A percentile compares a stretch with the other conserved stretches of the same genome.
phyloP scores from a whole-genome alignment of 2,113 vertebrate species.

The Arvicanthis niloticus region DNA sequence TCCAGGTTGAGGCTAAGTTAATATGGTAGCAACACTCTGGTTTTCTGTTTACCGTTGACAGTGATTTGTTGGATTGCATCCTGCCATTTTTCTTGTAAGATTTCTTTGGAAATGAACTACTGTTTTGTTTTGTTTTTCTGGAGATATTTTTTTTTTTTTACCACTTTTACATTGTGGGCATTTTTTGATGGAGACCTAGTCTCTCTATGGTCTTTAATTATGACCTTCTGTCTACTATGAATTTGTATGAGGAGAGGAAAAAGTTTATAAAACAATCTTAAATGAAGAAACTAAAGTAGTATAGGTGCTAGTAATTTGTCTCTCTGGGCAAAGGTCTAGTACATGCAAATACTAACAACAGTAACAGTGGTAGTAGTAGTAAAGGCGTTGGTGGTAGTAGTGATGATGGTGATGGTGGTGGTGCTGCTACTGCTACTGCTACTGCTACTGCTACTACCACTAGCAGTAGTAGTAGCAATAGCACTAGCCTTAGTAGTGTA shows the following conservation, averaged over 20 bases:
- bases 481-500: neutral
- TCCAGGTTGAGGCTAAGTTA: neutral
- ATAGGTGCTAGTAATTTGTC: neutral
- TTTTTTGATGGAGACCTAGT: neutral
- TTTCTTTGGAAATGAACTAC: neutral
- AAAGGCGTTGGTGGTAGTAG: too few species aligned
- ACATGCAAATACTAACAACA: too few species aligned
- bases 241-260: neutral
- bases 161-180: neutral
- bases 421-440: too few species aligned
- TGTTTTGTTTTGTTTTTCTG: neutral
- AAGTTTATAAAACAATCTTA: neutral
- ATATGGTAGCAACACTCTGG: neutral
- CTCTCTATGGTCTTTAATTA: neutral
- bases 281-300: neutral
- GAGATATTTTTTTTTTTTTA: neutral
- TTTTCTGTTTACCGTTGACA: neutral
- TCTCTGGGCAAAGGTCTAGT: neutral
- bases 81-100: neutral
- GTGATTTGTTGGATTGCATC: neutral
- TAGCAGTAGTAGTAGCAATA: too few species aligned
- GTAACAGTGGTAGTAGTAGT: neutral
- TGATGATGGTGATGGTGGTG: too few species aligned
- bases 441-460: too few species aligned
- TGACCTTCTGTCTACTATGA: neutral